These are phyloP conservation scores for Leptinotarsa texana DNA, from an alignment of 1,140 invertebrate species.

Conservation along the genomic window DNA sequence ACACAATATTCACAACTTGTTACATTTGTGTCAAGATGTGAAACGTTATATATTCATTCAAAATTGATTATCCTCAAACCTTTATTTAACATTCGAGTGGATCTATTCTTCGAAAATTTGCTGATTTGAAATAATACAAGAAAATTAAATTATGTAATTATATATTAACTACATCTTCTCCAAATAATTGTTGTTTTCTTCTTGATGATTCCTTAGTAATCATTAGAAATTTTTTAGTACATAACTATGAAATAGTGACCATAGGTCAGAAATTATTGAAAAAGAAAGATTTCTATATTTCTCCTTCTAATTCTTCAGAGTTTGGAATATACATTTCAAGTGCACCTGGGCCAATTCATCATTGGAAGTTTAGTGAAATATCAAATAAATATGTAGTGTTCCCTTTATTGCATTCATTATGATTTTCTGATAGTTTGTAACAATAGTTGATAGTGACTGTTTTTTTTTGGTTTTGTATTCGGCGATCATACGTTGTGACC, in stretches of 20 bases:
- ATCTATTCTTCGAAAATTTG: background rate
- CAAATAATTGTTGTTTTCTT: slow-evolving; percentile 1
- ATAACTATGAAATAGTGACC: background rate
- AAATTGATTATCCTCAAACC: background rate
- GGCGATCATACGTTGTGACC: background rate
- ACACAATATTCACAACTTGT: slow-evolving; percentile 28
- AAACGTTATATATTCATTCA: slow-evolving; percentile 16
- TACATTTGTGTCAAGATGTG: slow-evolving; percentile 23
- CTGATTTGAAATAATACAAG: background rate
- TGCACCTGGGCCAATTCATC: background rate
- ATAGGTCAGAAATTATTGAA: background rate
- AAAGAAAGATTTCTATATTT: background rate
- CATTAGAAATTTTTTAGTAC: background rate
- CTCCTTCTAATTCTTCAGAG: background rate
- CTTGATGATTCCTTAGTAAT: background rate
- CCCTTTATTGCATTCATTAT: background rate
- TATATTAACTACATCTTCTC: background rate
- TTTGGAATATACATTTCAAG: background rate
- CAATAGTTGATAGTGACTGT: background rate
- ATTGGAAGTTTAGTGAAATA: background rate
- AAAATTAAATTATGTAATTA: background rate
- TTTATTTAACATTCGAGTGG: background rate
- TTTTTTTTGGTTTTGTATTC: background rate
- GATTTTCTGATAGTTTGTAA: background rate
- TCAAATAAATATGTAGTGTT: background rate